These are phyloP conservation scores for Erithacus rubecula DNA, from an alignment of 2,797 vertebrate species.

Conservation along the genomic window DNA sequence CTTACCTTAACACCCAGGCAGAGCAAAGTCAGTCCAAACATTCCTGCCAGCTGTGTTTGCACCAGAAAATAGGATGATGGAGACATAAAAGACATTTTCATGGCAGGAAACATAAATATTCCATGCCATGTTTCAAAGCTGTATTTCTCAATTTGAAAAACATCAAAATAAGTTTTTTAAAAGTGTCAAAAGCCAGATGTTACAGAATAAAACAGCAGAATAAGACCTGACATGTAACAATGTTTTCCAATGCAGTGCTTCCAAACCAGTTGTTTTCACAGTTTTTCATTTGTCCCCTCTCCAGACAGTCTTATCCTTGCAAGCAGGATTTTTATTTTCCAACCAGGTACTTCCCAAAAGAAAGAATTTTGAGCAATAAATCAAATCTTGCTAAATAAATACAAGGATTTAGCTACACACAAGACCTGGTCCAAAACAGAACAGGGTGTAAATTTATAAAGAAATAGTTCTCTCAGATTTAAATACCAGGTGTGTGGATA, in stretches of 20 bases:
- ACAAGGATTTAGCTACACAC: background rate
- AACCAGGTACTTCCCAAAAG: background rate
- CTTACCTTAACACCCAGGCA: background rate
- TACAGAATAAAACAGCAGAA: background rate
- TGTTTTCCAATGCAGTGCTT: background rate
- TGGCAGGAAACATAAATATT: background rate
- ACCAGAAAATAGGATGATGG: background rate
- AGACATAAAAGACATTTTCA: background rate
- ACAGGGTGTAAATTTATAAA: background rate
- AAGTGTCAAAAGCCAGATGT: constrained; percentile 27
- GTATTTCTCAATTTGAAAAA: constrained; percentile 13
- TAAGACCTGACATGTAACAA: background rate
- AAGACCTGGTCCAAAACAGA: background rate
- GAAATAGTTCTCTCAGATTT: background rate
- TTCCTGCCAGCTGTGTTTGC: background rate
- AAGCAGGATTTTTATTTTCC: background rate
- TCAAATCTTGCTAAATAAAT: background rate
- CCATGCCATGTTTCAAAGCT: constrained; percentile 13
- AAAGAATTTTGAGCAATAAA: constrained; percentile 1
- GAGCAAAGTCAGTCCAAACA: background rate
- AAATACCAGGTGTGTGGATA: constrained; percentile 35
- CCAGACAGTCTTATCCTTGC: background rate
- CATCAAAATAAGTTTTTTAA: background rate
- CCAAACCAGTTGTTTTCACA: background rate
- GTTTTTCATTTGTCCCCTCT: background rate